phyloP scores from a whole-genome alignment of 2,888 invertebrate genomes.

The Drosophila imparisetae region DNA sequence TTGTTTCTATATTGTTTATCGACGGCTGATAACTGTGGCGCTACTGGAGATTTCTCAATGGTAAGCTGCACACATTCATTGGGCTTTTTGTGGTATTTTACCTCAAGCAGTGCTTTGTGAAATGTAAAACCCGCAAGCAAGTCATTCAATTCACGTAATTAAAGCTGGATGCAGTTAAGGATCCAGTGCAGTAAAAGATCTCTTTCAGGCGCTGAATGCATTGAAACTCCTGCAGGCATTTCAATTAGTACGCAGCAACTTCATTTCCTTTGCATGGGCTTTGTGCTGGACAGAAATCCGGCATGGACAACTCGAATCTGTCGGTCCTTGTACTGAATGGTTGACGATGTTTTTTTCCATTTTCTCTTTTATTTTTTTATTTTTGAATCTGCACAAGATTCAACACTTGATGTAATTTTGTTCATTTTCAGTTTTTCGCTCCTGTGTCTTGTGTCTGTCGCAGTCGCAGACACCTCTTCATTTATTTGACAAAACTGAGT shows the following conservation, averaged over 20 bases:
- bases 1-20: neutral
- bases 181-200: neutral
- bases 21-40: conserved; percentile 1
- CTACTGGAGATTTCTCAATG: neutral
- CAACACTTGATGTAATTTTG: conserved; percentile 61
- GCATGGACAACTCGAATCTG: conserved; percentile 20
- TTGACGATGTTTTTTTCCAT: conserved; percentile 17
- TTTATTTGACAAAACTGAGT: conserved; percentile 65
- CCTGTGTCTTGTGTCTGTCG: conserved; percentile 9
- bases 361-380: neutral
- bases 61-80: neutral
- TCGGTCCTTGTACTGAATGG: conserved; percentile 46
- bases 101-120: conserved; percentile 7
- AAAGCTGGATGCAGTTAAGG: conserved; percentile 21
- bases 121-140: conserved; percentile 37
- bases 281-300: neutral
- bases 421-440: conserved; percentile 50
- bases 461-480: conserved; percentile 61
- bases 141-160: conserved; percentile 20
- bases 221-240: conserved; percentile 41
- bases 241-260: conserved; percentile 54
- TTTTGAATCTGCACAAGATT: conserved; percentile 39
- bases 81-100: neutral
- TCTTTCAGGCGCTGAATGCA: conserved; percentile 10
- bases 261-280: conserved; percentile 44